Conservation (phyloP, 2,797 vertebrate genomes). For the Esox lucius region DNA sequence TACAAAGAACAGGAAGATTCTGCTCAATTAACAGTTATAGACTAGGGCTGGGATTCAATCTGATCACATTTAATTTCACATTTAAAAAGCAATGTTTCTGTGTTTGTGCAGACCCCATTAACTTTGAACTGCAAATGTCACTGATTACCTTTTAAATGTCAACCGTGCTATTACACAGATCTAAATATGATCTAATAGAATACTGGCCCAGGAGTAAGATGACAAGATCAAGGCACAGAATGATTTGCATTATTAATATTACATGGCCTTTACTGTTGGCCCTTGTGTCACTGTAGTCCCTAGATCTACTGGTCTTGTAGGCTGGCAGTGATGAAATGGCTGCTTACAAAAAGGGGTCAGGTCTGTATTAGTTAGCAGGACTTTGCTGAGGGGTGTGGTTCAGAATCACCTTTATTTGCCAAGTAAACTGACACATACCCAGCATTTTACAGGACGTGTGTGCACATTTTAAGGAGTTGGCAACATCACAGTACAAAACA, state of each 20-base stretch:
- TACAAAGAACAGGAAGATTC: not conserved
- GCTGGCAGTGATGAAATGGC: constrained; percentile 65
- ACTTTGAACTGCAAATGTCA: too few species aligned
- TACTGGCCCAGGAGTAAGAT: constrained; percentile 19
- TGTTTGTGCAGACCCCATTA: too few species aligned
- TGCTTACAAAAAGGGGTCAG: constrained; percentile 41
- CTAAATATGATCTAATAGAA: too few species aligned
- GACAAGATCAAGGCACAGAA: constrained; percentile 72
- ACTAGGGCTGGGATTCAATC: constrained; percentile 9
- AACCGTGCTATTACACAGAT: too few species aligned
- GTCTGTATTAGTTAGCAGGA: constrained; percentile 59
- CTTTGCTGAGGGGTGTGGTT: constrained; percentile 49
- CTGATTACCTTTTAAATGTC: too few species aligned
- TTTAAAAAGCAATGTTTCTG: too few species aligned
- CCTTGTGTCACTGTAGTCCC: constrained; percentile 26
- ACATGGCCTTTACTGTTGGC: constrained; percentile 29
- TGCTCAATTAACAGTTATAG: constrained; percentile 39
- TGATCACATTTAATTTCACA: too few species aligned
- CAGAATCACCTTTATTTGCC: not conserved
- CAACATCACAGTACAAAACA: constrained; percentile 35
- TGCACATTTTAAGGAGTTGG: constrained; percentile 29
- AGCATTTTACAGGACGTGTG: not conserved
- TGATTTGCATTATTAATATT: constrained; percentile 57
- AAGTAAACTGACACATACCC: too few species aligned
- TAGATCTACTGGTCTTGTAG: constrained; percentile 38